A percentile compares a stretch with the other conserved stretches of the same genome.
These are phyloP conservation scores for Parnassius orleans DNA, from an alignment of 2,888 invertebrate genomes.

Conservation along the genomic window DNA sequence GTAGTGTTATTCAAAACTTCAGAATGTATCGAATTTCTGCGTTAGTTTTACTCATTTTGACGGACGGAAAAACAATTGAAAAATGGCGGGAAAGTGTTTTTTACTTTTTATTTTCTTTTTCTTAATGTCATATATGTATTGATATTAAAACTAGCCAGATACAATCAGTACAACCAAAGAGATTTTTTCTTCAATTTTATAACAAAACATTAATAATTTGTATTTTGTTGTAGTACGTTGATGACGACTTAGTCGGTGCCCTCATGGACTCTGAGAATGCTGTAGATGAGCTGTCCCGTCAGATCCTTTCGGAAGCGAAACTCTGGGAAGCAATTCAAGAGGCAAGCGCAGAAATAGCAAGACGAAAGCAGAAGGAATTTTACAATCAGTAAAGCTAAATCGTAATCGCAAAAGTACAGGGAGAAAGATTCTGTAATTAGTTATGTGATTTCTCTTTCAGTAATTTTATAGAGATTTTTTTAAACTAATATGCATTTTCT, in stretches of 20 bases:
- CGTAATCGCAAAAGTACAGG: slow-evolving; percentile 1
- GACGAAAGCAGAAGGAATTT: slow-evolving; percentile 79
- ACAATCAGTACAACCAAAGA: too few species aligned
- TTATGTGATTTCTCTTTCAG: neutral
- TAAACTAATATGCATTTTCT: neutral
- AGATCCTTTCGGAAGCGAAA: slow-evolving; percentile 89
- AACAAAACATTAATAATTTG: neutral
- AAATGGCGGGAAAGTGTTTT: too few species aligned
- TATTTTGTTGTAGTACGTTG: slow-evolving; percentile 46
- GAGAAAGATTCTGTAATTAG: neutral
- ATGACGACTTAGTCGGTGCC: slow-evolving; percentile 84
- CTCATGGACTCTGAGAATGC: slow-evolving; percentile 86
- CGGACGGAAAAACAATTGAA: too few species aligned
- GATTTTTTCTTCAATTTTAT: too few species aligned
- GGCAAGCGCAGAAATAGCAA: slow-evolving; percentile 85
- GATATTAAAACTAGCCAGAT: too few species aligned
- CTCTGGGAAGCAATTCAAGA: slow-evolving; percentile 91
- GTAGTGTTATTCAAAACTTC: too few species aligned
- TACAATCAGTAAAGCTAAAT: slow-evolving; percentile 37
- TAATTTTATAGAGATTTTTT: neutral
- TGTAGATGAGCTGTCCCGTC: slow-evolving; percentile 87
- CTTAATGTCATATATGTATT: too few species aligned
- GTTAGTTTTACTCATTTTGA: too few species aligned
- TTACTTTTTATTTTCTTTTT: too few species aligned
- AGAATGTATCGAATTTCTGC: too few species aligned